These are phyloP conservation scores for Auanema freiburgensis DNA, from an alignment of 2,888 invertebrate genomes.

Conservation along the genomic window DNA sequence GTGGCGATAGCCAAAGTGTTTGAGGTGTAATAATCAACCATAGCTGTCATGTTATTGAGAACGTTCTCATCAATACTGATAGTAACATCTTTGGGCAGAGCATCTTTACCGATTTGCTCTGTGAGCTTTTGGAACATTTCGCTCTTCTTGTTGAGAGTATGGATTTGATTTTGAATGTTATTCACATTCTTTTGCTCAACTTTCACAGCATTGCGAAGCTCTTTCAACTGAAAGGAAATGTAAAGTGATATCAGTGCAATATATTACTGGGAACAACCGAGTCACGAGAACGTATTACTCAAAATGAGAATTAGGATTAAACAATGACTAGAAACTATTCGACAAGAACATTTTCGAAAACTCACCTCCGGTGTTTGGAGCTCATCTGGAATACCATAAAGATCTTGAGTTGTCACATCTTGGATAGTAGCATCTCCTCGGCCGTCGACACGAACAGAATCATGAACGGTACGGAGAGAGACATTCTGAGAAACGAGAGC, in stretches of 20 bases:
- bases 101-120: slow-evolving; percentile 13
- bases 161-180: slow-evolving; percentile 16
- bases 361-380: slow-evolving; percentile 37
- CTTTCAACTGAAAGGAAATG: slow-evolving; percentile 6
- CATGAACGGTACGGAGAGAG: slow-evolving; percentile 24
- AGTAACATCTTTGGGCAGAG: slow-evolving; percentile 16
- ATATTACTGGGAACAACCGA: not conserved
- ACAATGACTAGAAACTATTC: no score
- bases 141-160: slow-evolving; percentile 31
- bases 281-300: not conserved
- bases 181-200: slow-evolving; percentile 18
- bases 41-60: slow-evolving; percentile 33
- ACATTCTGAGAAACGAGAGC: slow-evolving; percentile 39
- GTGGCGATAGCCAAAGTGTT: slow-evolving; percentile 22
- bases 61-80: slow-evolving; percentile 22
- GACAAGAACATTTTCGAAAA: no score
- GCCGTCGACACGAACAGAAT: slow-evolving; percentile 55
- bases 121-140: slow-evolving; percentile 40
- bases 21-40: slow-evolving; percentile 38
- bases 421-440: slow-evolving; percentile 46
- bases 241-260: not conserved
- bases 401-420: slow-evolving; percentile 45
- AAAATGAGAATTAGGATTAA: slow-evolving; percentile 1
- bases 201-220: not conserved
- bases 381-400: slow-evolving; percentile 26